Evolutionary conservation across 2,888 invertebrate species (phyloP), one percentile per base, ranked within the genome.

Genomic region (Podabrus alpinus): DNA sequence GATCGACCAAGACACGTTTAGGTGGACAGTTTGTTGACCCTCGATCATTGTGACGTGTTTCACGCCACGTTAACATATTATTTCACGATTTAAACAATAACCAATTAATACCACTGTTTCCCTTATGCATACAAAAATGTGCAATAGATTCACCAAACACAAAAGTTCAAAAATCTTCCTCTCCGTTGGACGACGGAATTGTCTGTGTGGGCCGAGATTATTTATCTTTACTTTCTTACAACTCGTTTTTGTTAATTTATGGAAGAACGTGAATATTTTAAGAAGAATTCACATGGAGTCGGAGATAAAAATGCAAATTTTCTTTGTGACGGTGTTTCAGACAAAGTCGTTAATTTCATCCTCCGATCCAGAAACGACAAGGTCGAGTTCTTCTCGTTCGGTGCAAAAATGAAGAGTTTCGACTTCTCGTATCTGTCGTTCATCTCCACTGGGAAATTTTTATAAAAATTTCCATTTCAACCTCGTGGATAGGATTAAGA

Each of bases 1-100:
- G 74, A 67, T 74, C 15, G 68, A 69, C 11, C 29, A 68, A 24
- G 66, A 29, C 70, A 68, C 69, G 66, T 73, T 59, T 25, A 70
- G 59, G 73, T 66, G 66, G 16, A 69, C 66, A 73, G 76, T 76
- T 76, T 76, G 73, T 76, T 76, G 76, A 76, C 76, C 76, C 71
- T 75, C 72, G 73, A 69, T 69, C 73, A 73, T 60, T 69, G 68
- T 73, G 73, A 69, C 73, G 73, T 64, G 25, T 64, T 72, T 66
- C 66, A 68, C 73, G 73, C 73, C 73, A 73, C 69, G 73, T 73
- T 69, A 45, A 73, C 67, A 69, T 69, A 69, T n/a, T n/a, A n/a
- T 69, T 69, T 17, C 66, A 68, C 59, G 16, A 15, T 62, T 72
- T 19, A 21, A 64, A 64, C 62, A 64, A 64, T 64, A 64, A 64